phyloP scores from a whole-genome alignment of 2,888 invertebrate species.

The Lissonota sp. region DNA sequence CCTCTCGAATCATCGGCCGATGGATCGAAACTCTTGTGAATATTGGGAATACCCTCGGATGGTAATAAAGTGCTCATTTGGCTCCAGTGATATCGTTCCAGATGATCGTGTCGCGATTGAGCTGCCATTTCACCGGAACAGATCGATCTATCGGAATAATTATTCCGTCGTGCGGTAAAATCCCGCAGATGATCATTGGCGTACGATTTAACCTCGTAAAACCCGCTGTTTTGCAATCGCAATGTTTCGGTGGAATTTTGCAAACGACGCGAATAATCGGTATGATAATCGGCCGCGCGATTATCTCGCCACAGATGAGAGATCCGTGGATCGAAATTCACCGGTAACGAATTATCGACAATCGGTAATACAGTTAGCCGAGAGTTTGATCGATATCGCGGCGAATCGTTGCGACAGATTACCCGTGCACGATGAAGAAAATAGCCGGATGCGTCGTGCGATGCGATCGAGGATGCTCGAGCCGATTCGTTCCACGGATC shows the following conservation, averaged over 20 bases:
- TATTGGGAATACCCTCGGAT: slow-evolving; percentile 15
- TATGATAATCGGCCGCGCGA: not conserved
- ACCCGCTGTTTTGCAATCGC: not conserved
- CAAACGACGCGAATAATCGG: slow-evolving; percentile 2
- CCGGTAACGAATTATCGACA: slow-evolving; percentile 5
- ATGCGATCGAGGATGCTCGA: slow-evolving; percentile 33
- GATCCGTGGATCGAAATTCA: not conserved
- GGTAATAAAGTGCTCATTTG: slow-evolving; percentile 45
- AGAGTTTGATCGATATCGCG: slow-evolving; percentile 1
- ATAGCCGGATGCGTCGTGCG: slow-evolving; percentile 55
- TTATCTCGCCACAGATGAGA: slow-evolving; percentile 26
- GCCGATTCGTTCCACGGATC: slow-evolving; percentile 35
- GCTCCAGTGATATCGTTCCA: slow-evolving; percentile 13
- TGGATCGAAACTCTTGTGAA: not conserved
- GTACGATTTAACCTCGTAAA: slow-evolving; percentile 50
- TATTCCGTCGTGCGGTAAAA: not conserved
- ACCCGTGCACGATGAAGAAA: slow-evolving; percentile 54
- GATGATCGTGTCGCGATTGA: not conserved
- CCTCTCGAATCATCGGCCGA: no score
- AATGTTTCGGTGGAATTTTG: slow-evolving; percentile 8
- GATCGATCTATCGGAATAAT: slow-evolving; percentile 37
- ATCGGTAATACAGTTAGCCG: slow-evolving; percentile 34
- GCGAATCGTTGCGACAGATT: slow-evolving; percentile 54
- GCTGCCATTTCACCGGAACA: slow-evolving; percentile 8
- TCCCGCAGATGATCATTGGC: slow-evolving; percentile 31